Evolutionary conservation across 2,888 invertebrate genomes (phyloP).

Genomic region (Palloptera scutellata): DNA sequence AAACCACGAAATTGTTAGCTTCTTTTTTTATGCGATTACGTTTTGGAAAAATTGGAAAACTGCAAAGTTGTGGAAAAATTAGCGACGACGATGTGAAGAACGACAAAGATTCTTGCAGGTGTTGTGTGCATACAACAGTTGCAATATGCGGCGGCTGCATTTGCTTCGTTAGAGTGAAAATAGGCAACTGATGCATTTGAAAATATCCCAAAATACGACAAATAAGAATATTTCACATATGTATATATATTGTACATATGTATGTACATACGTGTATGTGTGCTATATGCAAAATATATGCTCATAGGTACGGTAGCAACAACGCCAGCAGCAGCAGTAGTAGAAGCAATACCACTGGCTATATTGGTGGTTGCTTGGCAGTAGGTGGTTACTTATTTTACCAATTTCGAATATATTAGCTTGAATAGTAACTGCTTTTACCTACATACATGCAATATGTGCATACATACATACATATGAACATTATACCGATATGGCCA

Average conservation of each 20-base stretch:
- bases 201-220: constrained; percentile 8
- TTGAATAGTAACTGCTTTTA: neutral
- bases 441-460: neutral
- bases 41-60: neutral
- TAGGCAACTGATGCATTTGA: constrained; percentile 43
- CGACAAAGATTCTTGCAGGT: too few relatives aligned
- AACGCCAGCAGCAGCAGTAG: neutral
- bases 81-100: neutral
- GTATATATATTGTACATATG: constrained; percentile 17
- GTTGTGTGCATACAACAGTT: too few relatives aligned
- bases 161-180: constrained; percentile 48
- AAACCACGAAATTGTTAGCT: constrained; percentile 26
- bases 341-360: neutral
- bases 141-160: constrained; percentile 27
- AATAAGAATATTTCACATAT: constrained; percentile 22
- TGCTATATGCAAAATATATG: constrained; percentile 18
- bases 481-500: neutral
- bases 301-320: constrained; percentile 23
- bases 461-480: neutral
- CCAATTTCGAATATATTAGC: neutral
- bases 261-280: constrained; percentile 13
- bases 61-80: constrained; percentile 11
- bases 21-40: too few relatives aligned
- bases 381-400: constrained; percentile 5
- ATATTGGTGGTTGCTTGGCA: neutral